These are phyloP conservation scores for Noctua fimbriata DNA, from an alignment of 2,888 invertebrate species.

Conservation along the genomic window DNA sequence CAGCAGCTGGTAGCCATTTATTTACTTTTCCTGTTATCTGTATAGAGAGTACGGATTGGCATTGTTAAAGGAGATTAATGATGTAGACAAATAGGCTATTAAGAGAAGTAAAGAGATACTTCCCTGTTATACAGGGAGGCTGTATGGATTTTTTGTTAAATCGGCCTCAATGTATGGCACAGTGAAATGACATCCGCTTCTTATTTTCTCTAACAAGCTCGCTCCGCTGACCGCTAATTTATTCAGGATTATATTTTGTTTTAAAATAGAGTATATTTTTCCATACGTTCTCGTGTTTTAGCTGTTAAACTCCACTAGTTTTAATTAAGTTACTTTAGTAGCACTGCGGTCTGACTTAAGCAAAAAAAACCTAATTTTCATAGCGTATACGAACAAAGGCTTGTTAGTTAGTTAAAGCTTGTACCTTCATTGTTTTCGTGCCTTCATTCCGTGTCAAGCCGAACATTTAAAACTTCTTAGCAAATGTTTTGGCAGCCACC, in stretches of 20 bases:
- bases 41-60: constrained; percentile 29
- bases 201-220: constrained; percentile 30
- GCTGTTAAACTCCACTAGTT: constrained; percentile 11
- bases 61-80: constrained; percentile 59
- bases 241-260: constrained; percentile 29
- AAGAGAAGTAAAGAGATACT: constrained; percentile 37
- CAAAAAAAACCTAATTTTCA: constrained; percentile 27
- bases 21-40: constrained; percentile 36
- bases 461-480: constrained; percentile 12
- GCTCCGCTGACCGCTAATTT: constrained; percentile 34
- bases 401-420: constrained; percentile 9
- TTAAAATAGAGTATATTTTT: constrained; percentile 4
- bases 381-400: constrained; percentile 27
- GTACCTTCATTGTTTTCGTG: constrained; percentile 18
- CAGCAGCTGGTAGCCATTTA: constrained; percentile 27
- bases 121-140: constrained; percentile 19
- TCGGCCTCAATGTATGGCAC: constrained; percentile 22
- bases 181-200: constrained; percentile 14
- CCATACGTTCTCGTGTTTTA: constrained; percentile 5
- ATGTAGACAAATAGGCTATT: constrained; percentile 61
- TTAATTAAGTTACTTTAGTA: constrained; percentile 46
- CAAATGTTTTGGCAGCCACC: constrained; percentile 20
- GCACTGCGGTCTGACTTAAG: constrained; percentile 15
- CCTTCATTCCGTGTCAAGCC: constrained; percentile 20
- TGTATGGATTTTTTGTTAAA: constrained; percentile 42